Conservation (phyloP, 2,888 invertebrate genomes). For the Catotricha subobsoleta region DNA sequence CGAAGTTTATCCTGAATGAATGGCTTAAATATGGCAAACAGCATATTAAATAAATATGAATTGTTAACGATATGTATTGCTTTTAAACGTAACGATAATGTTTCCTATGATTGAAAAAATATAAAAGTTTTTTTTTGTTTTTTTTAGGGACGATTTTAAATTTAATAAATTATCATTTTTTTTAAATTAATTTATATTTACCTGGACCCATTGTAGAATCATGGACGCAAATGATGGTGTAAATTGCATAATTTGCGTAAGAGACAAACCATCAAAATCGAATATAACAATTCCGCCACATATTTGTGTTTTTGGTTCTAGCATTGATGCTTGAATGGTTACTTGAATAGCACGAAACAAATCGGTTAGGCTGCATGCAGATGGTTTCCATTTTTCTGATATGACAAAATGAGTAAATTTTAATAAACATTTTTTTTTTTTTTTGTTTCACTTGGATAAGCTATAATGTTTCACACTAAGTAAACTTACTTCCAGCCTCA, state of each 20-base stretch:
- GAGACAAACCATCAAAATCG: conserved; percentile 55
- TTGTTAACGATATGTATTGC: conserved; percentile 79
- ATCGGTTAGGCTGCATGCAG: conserved; percentile 43
- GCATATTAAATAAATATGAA: conserved; percentile 68
- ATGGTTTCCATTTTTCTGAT: conserved; percentile 57
- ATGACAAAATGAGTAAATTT: conserved; percentile 11
- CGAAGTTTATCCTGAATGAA: conserved; percentile 69
- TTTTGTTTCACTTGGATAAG: background rate
- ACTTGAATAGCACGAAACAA: conserved; percentile 53
- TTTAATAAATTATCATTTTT: background rate
- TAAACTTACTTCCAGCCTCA: conserved; percentile 47
- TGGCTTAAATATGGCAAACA: conserved; percentile 73
- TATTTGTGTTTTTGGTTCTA: conserved; percentile 63
- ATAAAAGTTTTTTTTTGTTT: conserved; percentile 21
- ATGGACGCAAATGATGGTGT: conserved; percentile 59
- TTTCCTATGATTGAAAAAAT: conserved; percentile 41
- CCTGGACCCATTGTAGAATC: conserved; percentile 47
- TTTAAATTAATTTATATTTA: background rate
- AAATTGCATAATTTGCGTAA: conserved; percentile 56
- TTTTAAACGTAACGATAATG: conserved; percentile 65
- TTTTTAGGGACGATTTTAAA: background rate
- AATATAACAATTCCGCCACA: conserved; percentile 54
- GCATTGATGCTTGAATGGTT: conserved; percentile 52
- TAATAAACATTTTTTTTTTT: too few species aligned
- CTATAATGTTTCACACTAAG: background rate